Evolutionary conservation across 1,140 invertebrate genomes (phyloP).

Genomic region (Drosophila miranda): DNA sequence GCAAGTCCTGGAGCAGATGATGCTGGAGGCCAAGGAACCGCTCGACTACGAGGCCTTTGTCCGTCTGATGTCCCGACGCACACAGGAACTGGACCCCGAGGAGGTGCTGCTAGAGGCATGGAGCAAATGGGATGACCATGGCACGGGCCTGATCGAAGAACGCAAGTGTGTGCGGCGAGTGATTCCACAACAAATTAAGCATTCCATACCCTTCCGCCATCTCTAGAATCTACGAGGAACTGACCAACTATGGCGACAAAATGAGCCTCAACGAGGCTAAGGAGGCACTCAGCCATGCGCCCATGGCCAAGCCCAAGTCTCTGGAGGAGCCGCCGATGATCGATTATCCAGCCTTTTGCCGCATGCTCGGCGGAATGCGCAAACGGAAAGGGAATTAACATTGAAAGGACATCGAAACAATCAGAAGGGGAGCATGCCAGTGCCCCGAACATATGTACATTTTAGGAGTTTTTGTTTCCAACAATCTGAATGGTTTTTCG

Average conservation of each 20-base stretch:
- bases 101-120: constrained; percentile 85
- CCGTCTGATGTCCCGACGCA: constrained; percentile 84
- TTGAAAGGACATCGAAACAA: too few species aligned
- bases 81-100: constrained; percentile 85
- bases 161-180: constrained; percentile 82
- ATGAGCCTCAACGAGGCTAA: constrained; percentile 85
- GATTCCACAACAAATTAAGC: background rate
- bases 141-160: constrained; percentile 85
- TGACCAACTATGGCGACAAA: constrained; percentile 85
- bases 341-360: constrained; percentile 85
- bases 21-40: constrained; percentile 84
- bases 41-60: constrained; percentile 86
- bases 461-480: background rate
- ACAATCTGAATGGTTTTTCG: too few species aligned
- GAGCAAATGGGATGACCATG: constrained; percentile 85
- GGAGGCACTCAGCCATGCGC: constrained; percentile 85
- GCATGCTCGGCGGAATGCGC: constrained; percentile 84
- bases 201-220: background rate
- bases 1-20: constrained; percentile 84
- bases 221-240: constrained; percentile 84
- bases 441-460: background rate
- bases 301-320: constrained; percentile 83
- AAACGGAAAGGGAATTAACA: constrained; percentile 76
- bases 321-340: constrained; percentile 83
- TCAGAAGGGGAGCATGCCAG: background rate